phyloP scores from a whole-genome alignment of 2,888 invertebrate genomes.

The Quadroppia sp. region DNA sequence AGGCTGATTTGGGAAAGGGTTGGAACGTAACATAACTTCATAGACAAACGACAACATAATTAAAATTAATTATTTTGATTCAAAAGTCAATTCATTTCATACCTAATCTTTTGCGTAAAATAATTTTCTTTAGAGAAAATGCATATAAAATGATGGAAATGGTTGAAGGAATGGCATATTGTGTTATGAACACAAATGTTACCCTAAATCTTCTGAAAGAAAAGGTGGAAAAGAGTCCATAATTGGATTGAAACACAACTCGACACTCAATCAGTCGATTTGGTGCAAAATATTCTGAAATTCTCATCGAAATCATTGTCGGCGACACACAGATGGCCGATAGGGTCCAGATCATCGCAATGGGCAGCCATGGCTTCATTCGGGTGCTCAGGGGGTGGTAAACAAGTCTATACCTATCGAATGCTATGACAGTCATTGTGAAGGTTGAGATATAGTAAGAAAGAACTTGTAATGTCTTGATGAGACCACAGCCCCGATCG shows the following conservation, averaged over 20 bases:
- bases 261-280: slow-evolving; percentile 24
- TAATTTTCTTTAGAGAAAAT: slow-evolving; percentile 48
- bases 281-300: slow-evolving; percentile 31
- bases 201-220: slow-evolving; percentile 22
- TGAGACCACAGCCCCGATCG: slow-evolving; percentile 32
- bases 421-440: slow-evolving; percentile 37
- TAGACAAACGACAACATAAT: too few species aligned
- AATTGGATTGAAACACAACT: neutral
- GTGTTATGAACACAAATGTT: slow-evolving; percentile 49
- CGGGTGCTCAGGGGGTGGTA: slow-evolving; percentile 6
- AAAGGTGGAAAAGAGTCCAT: neutral
- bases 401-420: slow-evolving; percentile 27
- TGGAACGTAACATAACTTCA: too few species aligned
- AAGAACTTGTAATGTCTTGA: slow-evolving; percentile 31
- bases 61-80: too few species aligned
- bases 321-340: slow-evolving; percentile 13
- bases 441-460: slow-evolving; percentile 37
- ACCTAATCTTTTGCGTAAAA: slow-evolving; percentile 50
- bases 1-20: too few species aligned
- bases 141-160: slow-evolving; percentile 54
- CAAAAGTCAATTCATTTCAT: neutral
- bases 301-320: slow-evolving; percentile 33
- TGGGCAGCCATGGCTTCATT: slow-evolving; percentile 25
- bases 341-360: slow-evolving; percentile 5
- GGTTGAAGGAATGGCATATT: slow-evolving; percentile 54